These are phyloP conservation scores for Rhopilema esculentum DNA, from an alignment of 30 jellyfish, hydroid and myxozoan genomes.

Conservation along the genomic window DNA sequence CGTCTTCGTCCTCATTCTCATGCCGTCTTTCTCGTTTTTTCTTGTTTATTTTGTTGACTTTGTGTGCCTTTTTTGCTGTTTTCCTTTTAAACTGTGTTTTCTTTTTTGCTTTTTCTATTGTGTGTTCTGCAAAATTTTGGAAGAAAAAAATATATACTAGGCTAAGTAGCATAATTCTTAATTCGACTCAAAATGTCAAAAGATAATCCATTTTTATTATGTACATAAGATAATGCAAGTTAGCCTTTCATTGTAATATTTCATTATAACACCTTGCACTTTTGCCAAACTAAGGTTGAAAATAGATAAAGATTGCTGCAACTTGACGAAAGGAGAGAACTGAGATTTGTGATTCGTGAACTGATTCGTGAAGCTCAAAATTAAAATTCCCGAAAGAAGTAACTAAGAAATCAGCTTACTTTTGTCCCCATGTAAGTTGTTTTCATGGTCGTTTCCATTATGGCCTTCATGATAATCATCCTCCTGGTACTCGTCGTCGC, in stretches of 20 bases:
- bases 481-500: conserved; percentile 49
- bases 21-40: neutral
- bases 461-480: conserved; percentile 36
- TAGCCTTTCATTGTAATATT: too few species aligned
- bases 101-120: conserved; percentile 29
- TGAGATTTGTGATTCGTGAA: too few species aligned
- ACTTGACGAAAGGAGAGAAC: too few species aligned
- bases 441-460: conserved; percentile 43
- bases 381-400: too few species aligned
- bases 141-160: too few species aligned
- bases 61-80: neutral
- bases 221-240: too few species aligned
- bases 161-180: too few species aligned
- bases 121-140: conserved; percentile 41
- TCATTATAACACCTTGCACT: too few species aligned
- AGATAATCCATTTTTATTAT: too few species aligned
- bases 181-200: too few species aligned
- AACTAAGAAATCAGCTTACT: conserved; percentile 27
- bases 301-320: neutral
- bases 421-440: conserved; percentile 60
- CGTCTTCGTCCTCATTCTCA: conserved; percentile 55
- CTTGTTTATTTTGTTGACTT: neutral
- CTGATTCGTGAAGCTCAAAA: too few species aligned
- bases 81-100: conserved; percentile 5
- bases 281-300: neutral